Evolutionary conservation across 2,888 invertebrate species (phyloP).

Genomic region (Oxycera nigricornis): DNA sequence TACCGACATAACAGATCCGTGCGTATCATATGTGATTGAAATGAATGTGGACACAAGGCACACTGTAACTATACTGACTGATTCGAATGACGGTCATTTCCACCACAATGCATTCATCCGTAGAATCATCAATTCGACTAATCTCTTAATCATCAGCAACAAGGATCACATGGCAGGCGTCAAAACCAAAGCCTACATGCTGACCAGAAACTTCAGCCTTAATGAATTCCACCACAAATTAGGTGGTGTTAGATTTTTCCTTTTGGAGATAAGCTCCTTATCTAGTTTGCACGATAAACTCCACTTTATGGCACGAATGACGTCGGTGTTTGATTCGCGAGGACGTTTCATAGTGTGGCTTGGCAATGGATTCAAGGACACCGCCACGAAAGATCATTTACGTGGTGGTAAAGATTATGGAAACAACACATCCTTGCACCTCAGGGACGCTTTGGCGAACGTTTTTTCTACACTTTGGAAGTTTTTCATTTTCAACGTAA

Average conservation of each 20-base stretch:
- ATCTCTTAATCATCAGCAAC: conserved; percentile 35
- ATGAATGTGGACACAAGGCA: conserved; percentile 35
- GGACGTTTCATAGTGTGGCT: conserved; percentile 26
- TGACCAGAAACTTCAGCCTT: conserved; percentile 13
- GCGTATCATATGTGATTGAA: conserved; percentile 33
- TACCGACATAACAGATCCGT: conserved; percentile 6
- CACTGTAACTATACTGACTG: conserved; percentile 7
- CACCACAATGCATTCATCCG: conserved; percentile 34
- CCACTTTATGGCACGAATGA: conserved; percentile 11
- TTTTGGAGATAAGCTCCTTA: conserved; percentile 32
- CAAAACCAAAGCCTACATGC: conserved; percentile 7
- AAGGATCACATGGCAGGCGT: conserved; percentile 24
- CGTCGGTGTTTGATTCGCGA: conserved; percentile 36
- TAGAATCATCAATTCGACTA: conserved; percentile 33
- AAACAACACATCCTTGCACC: background rate
- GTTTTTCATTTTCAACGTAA: conserved; percentile 41
- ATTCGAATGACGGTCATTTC: background rate
- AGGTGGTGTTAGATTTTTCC: conserved; percentile 15
- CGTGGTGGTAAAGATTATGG: background rate
- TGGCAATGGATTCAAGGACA: background rate
- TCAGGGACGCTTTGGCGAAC: background rate
- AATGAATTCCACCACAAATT: conserved; percentile 37
- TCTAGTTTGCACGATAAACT: conserved; percentile 40
- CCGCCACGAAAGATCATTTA: background rate
- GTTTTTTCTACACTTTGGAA: conserved; percentile 35